These are phyloP conservation scores for Argopecten irradians DNA, from an alignment of 1,140 invertebrate genomes.

Conservation along the genomic window DNA sequence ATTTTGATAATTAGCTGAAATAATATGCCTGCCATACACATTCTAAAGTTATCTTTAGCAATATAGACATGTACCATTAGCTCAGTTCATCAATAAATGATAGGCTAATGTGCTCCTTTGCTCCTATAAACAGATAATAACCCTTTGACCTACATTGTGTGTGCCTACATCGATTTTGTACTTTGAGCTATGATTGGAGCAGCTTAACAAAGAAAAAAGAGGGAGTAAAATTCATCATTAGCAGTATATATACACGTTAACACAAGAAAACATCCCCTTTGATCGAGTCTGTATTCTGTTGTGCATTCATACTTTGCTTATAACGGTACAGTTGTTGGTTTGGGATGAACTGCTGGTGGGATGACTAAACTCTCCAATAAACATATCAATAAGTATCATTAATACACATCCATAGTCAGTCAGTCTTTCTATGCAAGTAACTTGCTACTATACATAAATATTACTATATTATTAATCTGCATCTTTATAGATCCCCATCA, in stretches of 20 bases:
- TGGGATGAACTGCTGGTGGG: not conserved
- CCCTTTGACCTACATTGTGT: not conserved
- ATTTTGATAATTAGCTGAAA: too few relatives aligned
- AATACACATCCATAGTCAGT: not conserved
- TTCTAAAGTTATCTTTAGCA: too few relatives aligned
- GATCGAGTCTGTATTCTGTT: not conserved
- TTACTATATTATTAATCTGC: too few relatives aligned
- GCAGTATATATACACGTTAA: not conserved
- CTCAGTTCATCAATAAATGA: slow-evolving; percentile 3
- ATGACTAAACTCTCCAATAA: not conserved
- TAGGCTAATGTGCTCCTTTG: not conserved
- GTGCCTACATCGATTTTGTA: not conserved
- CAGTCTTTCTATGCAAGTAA: not conserved
- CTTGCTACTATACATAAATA: not conserved
- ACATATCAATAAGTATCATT: not conserved
- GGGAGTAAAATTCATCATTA: not conserved
- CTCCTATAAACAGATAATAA: slow-evolving; percentile 2
- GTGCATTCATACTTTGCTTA: not conserved
- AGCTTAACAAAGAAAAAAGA: not conserved
- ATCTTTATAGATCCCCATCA: too few relatives aligned
- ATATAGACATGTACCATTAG: not conserved
- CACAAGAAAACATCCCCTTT: not conserved
- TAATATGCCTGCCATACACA: too few relatives aligned
- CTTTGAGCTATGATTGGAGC: not conserved
- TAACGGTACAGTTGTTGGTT: not conserved